Conservation (phyloP, 1,140 invertebrate genomes). For the Mizuhopecten yessoensis region DNA sequence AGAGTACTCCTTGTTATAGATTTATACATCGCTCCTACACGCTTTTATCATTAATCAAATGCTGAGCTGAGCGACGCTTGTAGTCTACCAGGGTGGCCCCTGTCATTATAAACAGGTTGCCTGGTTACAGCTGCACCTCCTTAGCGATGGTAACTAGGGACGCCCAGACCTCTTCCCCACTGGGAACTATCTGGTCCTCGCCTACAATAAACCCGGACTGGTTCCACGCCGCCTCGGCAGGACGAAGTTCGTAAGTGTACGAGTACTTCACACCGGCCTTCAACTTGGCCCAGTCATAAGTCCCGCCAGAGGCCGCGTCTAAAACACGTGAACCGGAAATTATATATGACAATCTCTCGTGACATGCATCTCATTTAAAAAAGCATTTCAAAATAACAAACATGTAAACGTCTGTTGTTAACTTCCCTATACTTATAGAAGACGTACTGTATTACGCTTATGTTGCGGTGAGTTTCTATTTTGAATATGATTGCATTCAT, state of each 20-base stretch:
- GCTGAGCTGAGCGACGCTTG: too few relatives aligned
- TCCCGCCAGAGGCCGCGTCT: conserved; percentile 67
- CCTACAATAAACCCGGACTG: conserved; percentile 84
- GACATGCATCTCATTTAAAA: too few relatives aligned
- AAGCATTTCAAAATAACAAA: too few relatives aligned
- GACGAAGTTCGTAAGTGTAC: conserved; percentile 67
- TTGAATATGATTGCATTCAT: too few relatives aligned
- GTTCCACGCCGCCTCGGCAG: conserved; percentile 13
- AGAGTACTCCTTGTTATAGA: too few relatives aligned
- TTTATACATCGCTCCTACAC: too few relatives aligned
- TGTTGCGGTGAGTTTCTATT: too few relatives aligned
- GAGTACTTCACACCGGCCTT: conserved; percentile 66
- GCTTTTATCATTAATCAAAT: too few relatives aligned
- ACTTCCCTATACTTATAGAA: too few relatives aligned
- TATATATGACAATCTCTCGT: too few relatives aligned
- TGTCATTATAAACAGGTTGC: not conserved
- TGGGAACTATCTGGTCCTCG: conserved; percentile 87
- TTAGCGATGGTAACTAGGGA: conserved; percentile 51
- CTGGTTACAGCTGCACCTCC: not conserved
- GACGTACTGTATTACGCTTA: too few relatives aligned
- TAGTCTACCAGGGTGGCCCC: not conserved
- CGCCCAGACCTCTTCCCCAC: conserved; percentile 90
- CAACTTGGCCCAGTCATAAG: conserved; percentile 69
- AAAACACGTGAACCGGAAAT: not conserved
- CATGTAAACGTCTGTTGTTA: too few relatives aligned